Evolutionary conservation across 2,888 invertebrate species (phyloP), one percentile per base, ranked within the genome.

Genomic region (Crioceris asparagi): DNA sequence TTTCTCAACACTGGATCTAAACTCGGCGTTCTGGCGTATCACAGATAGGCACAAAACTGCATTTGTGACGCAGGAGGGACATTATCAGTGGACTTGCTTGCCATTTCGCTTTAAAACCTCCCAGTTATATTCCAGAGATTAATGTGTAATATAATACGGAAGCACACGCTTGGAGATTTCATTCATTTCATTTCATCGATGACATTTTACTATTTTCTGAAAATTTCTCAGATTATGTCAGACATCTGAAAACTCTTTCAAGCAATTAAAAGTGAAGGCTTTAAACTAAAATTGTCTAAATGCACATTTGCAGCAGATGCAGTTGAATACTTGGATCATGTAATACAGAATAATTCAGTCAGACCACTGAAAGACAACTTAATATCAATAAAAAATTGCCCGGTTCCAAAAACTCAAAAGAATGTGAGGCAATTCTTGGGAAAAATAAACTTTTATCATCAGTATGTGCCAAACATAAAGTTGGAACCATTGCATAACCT

Each of bases 11-110:
- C 21, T 40, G 14, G 41, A 38, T 25, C 30, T 41, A 2, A 38
- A 38, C 26, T 41, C 37, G 7, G 41, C 41, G 8, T 41, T 41
- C 35, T 35, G 41, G 38, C 32, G 32, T 2, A 41, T 41, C n/a
- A 32, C 27, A 4, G 37, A 38, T 32, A 35, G 27, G 32, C 4
- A 36, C 10, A 36, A 41, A 23, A 27, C 32, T 3, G 35, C 14
- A 15, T 38, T 41, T 19, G 29, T 35, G 2, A 38, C 38, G n/a
- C 33, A 41, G 16, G 35, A 41, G 17, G 32, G 29, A 1, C 29
- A 38, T 27, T 38, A 16, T 16, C 32, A 38, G 17, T 38, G 38
- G 21, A 41, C 17, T 11, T 21, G 29, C 14, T 31, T 40, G 14
- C 40, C 36, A 3, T 40, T 40, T 32, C 33, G 33, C 2, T 29